These are phyloP conservation scores for Ganaspis sp. DNA, from an alignment of 1,140 invertebrate genomes.

Conservation along the genomic window DNA sequence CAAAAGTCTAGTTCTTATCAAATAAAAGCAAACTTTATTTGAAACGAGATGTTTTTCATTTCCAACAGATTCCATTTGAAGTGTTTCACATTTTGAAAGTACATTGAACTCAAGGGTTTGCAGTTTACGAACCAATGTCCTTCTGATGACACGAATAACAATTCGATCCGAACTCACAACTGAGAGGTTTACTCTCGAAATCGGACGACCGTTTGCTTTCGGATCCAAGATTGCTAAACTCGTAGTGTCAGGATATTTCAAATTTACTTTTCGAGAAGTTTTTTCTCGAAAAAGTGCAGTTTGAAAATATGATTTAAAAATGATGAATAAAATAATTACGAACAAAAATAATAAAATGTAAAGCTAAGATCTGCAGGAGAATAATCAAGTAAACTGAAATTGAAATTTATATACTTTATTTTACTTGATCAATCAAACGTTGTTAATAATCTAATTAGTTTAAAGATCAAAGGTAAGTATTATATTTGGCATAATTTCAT, in stretches of 20 bases:
- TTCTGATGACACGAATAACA: constrained; percentile 4
- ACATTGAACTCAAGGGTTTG: not conserved
- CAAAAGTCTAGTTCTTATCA: not conserved
- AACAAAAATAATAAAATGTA: too few species aligned
- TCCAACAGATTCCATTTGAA: not conserved
- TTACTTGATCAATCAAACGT: too few species aligned
- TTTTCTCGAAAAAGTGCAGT: too few species aligned
- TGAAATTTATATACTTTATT: too few species aligned
- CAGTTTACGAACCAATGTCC: not conserved
- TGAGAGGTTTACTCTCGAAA: constrained; percentile 19
- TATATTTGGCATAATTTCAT: not conserved
- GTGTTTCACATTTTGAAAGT: not conserved
- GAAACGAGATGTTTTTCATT: not conserved
- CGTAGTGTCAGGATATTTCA: not conserved
- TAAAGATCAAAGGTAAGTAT: not conserved
- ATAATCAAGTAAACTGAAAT: too few species aligned
- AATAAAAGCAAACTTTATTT: not conserved
- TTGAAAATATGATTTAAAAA: not conserved
- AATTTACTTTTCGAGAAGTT: too few species aligned
- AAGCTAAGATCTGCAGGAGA: too few species aligned
- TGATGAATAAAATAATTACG: too few species aligned
- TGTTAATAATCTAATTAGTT: not conserved
- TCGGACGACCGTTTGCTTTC: not conserved
- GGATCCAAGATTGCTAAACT: not conserved
- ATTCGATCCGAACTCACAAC: constrained; percentile 4